phyloP scores from a whole-genome alignment of 2,797 vertebrate genomes.

The Fringilla coelebs region DNA sequence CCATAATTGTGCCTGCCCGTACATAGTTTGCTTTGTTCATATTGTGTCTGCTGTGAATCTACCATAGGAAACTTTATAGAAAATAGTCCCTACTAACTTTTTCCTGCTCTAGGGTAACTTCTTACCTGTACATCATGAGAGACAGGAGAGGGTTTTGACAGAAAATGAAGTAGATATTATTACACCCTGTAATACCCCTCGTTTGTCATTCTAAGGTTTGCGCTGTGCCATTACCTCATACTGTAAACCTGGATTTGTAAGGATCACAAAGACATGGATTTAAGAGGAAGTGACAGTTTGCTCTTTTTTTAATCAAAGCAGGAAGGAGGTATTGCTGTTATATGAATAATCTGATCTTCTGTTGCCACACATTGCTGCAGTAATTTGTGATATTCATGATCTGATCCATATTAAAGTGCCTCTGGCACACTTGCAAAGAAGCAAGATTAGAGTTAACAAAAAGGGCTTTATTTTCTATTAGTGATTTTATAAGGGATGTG shows the following conservation, averaged over 20 bases:
- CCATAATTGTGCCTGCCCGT: neutral
- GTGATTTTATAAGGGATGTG: constrained; percentile 20
- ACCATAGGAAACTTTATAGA: neutral
- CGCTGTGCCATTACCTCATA: neutral
- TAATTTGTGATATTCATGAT: constrained; percentile 21
- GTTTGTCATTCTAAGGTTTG: neutral
- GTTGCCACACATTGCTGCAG: neutral
- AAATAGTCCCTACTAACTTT: neutral
- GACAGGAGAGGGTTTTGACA: neutral
- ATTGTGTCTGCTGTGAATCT: neutral
- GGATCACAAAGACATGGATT: neutral
- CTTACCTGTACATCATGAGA: neutral
- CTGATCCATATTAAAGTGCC: constrained; percentile 14
- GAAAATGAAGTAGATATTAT: neutral
- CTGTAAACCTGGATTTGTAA: neutral
- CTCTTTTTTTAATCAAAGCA: neutral
- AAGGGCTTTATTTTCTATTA: constrained; percentile 43
- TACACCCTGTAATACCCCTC: neutral
- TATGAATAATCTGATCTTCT: neutral
- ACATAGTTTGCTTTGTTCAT: neutral
- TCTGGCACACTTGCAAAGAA: constrained; percentile 1
- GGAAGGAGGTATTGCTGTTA: neutral
- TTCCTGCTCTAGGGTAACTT: neutral
- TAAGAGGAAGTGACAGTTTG: neutral
- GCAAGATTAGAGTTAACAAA: constrained; percentile 29